Conservation (phyloP, 2,888 invertebrate species). For the Peribatodes rhomboidaria region DNA sequence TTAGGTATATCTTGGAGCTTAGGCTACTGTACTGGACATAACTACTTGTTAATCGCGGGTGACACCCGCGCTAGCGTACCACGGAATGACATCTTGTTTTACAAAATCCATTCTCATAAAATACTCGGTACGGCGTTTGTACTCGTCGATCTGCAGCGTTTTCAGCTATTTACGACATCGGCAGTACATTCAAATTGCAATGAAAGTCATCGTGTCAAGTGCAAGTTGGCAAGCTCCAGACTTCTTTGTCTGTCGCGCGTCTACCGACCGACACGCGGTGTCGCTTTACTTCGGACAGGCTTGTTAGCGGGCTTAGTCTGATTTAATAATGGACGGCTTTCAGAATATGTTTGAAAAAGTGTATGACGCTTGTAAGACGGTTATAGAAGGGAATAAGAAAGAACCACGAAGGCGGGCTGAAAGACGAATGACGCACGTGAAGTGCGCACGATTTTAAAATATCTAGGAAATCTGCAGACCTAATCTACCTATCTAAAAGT, state of each 20-base stretch:
- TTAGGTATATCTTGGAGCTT: too few relatives aligned
- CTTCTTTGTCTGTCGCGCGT: constrained; percentile 30
- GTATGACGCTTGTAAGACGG: constrained; percentile 19
- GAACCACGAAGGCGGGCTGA: constrained; percentile 24
- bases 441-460: constrained; percentile 9
- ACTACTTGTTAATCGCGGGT: too few relatives aligned
- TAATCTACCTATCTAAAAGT: background rate
- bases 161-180: constrained; percentile 6
- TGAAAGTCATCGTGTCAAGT: constrained; percentile 40
- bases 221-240: constrained; percentile 33
- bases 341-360: constrained; percentile 15
- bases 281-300: constrained; percentile 25
- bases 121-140: too few relatives aligned
- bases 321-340: constrained; percentile 26
- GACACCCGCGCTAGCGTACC: too few relatives aligned
- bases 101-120: too few relatives aligned
- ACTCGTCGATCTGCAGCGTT: background rate
- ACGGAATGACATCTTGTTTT: too few relatives aligned
- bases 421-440: constrained; percentile 35
- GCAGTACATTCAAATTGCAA: constrained; percentile 22
- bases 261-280: constrained; percentile 21
- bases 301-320: constrained; percentile 21
- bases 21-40: too few relatives aligned
- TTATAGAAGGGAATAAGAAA: constrained; percentile 17
- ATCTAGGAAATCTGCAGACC: constrained; percentile 1